A percentile compares a stretch with the other conserved stretches of the same genome.
Evolutionary conservation across 2,888 invertebrate species (phyloP).

Genomic region (Mactromeris polynyma): DNA sequence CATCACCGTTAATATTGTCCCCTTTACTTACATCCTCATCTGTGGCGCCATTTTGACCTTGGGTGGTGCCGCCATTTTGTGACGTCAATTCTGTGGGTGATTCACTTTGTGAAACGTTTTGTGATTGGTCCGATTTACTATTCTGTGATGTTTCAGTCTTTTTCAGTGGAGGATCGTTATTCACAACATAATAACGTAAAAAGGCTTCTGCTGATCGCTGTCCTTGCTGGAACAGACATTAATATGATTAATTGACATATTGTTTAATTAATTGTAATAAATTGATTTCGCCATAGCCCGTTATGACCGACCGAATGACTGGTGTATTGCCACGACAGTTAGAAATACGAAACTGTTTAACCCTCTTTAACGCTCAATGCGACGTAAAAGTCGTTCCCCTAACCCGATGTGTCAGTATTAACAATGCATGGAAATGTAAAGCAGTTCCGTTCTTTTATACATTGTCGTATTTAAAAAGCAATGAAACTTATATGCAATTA

Average conservation of each 20-base stretch:
- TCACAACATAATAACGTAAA: conserved; percentile 77
- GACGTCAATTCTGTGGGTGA: neutral
- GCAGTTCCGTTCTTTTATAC: no score
- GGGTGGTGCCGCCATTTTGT: neutral
- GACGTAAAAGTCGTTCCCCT: no score
- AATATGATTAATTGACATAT: neutral
- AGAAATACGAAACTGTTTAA: no score
- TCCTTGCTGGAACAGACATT: conserved; percentile 81
- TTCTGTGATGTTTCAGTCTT: neutral
- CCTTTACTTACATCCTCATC: neutral
- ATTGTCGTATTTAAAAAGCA: no score
- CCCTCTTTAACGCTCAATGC: no score
- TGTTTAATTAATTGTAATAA: no score
- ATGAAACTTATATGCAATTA: no score
- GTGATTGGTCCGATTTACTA: neutral
- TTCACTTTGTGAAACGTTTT: neutral
- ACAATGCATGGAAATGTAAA: no score
- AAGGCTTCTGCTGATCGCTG: conserved; percentile 80
- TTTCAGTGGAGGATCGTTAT: conserved; percentile 59
- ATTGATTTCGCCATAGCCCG: no score
- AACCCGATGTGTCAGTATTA: no score
- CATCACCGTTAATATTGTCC: neutral
- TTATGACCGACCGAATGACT: no score
- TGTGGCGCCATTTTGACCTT: neutral
- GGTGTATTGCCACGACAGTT: no score